These are phyloP conservation scores for Prinia subflava DNA, from an alignment of 2,113 vertebrate genomes.

Conservation along the genomic window DNA sequence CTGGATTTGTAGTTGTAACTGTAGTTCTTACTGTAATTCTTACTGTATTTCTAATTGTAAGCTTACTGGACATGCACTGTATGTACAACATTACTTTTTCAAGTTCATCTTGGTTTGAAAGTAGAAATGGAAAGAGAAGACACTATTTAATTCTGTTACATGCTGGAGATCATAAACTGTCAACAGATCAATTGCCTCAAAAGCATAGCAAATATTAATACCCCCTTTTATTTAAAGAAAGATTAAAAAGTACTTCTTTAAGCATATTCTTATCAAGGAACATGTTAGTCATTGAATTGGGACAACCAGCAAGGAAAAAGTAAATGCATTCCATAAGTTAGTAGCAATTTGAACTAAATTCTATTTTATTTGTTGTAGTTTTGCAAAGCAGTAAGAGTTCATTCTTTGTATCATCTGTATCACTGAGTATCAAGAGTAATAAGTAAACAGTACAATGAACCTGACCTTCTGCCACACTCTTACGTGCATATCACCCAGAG, in stretches of 20 bases:
- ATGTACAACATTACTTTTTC: background rate
- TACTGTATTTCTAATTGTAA: background rate
- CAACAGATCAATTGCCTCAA: background rate
- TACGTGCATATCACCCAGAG: background rate
- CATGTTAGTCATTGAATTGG: background rate
- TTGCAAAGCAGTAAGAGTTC: background rate
- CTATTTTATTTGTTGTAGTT: background rate
- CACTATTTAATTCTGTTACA: background rate
- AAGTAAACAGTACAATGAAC: background rate
- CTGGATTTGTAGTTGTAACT: background rate
- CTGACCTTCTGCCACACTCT: background rate
- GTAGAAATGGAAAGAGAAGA: background rate
- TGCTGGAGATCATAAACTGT: background rate
- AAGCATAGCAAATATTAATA: background rate
- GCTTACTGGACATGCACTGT: background rate
- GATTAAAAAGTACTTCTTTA: background rate
- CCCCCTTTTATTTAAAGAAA: background rate
- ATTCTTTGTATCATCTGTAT: background rate
- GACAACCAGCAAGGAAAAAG: background rate
- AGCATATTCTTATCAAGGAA: background rate
- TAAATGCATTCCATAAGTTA: background rate
- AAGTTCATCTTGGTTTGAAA: background rate
- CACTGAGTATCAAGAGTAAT: background rate
- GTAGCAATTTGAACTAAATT: background rate
- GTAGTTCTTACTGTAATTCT: background rate